Evolutionary conservation across 2,113 vertebrate genomes (phyloP).

Genomic region (Corydoras maculifer): DNA sequence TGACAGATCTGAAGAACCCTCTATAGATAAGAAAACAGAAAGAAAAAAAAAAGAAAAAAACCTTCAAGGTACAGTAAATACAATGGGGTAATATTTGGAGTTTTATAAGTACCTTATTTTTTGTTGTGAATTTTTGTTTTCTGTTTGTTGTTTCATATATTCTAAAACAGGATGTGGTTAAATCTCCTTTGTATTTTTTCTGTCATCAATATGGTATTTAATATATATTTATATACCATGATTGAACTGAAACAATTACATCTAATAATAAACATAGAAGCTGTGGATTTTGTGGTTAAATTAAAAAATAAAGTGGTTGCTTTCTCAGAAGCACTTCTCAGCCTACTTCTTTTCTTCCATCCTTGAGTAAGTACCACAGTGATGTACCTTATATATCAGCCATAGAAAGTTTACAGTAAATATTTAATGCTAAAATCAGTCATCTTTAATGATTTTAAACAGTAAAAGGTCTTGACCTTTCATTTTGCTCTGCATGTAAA

Average conservation of each 20-base stretch:
- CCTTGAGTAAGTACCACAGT: not conserved
- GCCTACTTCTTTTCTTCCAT: not conserved
- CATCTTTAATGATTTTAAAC: not conserved
- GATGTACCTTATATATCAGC: not conserved
- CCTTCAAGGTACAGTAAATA: not conserved
- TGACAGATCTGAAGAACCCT: slow-evolving; percentile 34
- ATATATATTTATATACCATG: too few relatives aligned
- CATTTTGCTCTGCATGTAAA: not conserved
- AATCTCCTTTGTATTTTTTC: too few relatives aligned
- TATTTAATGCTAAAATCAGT: not conserved
- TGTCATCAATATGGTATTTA: too few relatives aligned
- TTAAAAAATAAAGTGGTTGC: not conserved
- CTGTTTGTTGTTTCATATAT: too few relatives aligned
- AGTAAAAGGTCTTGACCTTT: not conserved
- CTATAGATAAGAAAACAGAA: slow-evolving; percentile 12
- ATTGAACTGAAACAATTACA: not conserved
- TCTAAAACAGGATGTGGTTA: too few relatives aligned
- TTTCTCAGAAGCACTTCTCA: not conserved
- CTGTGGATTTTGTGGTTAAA: too few relatives aligned
- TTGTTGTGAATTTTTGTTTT: too few relatives aligned
- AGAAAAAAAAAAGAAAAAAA: slow-evolving; percentile 3
- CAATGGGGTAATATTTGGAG: too few relatives aligned
- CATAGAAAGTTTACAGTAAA: not conserved
- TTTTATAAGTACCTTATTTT: too few relatives aligned
- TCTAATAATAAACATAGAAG: not conserved